These are phyloP conservation scores for Xenops minutus DNA, from an alignment of 2,797 vertebrate genomes.

Conservation along the genomic window DNA sequence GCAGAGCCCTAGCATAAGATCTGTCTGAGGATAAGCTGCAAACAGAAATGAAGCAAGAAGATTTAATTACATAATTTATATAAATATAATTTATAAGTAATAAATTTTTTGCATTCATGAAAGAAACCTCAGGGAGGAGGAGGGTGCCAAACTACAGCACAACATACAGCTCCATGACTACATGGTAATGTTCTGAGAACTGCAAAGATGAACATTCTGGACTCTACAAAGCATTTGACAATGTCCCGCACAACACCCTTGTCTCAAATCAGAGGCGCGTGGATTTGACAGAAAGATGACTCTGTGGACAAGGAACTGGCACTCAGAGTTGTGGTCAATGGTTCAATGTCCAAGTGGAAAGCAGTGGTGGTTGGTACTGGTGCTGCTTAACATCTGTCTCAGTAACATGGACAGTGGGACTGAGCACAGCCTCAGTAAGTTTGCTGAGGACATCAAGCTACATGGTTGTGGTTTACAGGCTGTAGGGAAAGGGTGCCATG, in stretches of 20 bases:
- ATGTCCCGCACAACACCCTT: not conserved
- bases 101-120: not conserved
- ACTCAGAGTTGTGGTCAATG: not conserved
- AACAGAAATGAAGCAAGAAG: not conserved
- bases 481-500: not conserved
- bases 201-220: not conserved
- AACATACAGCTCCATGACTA: not conserved
- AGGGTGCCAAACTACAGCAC: not conserved
- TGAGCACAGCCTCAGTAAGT: not conserved
- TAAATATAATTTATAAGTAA: not conserved
- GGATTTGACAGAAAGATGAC: not conserved
- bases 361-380: rapidly evolving
- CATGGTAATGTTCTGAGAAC: not conserved
- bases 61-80: not conserved
- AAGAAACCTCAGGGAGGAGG: not conserved
- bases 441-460: not conserved
- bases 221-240: not conserved
- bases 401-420: rapidly evolving
- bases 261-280: not conserved
- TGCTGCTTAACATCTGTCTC: rapidly evolving
- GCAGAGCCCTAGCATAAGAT: not conserved
- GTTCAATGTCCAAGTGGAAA: not conserved
- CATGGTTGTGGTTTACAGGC: not conserved
- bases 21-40: not conserved
- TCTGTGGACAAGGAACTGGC: rapidly evolving